A percentile compares a stretch with the other conserved stretches of the same genome.
phyloP scores from a whole-genome alignment of 2,888 invertebrate species.

The Sesia bembeciformis region DNA sequence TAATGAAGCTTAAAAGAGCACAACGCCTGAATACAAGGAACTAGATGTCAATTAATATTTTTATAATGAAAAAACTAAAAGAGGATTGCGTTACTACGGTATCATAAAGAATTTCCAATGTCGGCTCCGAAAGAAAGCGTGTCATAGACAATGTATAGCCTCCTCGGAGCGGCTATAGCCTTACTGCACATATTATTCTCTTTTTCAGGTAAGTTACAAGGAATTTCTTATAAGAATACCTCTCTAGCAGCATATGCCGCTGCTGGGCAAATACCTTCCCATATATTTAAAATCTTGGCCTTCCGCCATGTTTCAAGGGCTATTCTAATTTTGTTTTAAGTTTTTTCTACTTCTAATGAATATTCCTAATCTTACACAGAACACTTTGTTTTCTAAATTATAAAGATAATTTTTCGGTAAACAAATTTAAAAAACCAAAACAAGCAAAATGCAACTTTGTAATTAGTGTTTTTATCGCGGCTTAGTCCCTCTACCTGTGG shows the following conservation, averaged over 20 bases:
- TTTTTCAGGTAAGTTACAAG: conserved; percentile 39
- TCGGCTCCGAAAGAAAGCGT: conserved; percentile 39
- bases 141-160: conserved; percentile 64
- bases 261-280: no score
- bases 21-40: not conserved
- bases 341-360: no score
- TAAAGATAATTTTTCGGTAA: not conserved
- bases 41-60: not conserved
- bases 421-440: conserved; percentile 1
- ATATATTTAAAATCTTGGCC: not conserved
- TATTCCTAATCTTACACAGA: not conserved
- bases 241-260: no score
- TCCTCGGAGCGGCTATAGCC: conserved; percentile 53
- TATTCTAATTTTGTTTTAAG: not conserved
- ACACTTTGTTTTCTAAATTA: not conserved
- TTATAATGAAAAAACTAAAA: conserved; percentile 43
- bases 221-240: no score
- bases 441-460: conserved; percentile 13
- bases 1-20: not conserved
- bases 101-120: conserved; percentile 52
- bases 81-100: conserved; percentile 16
- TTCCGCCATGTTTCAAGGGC: not conserved
- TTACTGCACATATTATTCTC: conserved; percentile 59
- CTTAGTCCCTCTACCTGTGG: conserved; percentile 20
- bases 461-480: conserved; percentile 35